Evolutionary conservation across 2,888 invertebrate genomes (phyloP).

Genomic region (Carcina quercana): DNA sequence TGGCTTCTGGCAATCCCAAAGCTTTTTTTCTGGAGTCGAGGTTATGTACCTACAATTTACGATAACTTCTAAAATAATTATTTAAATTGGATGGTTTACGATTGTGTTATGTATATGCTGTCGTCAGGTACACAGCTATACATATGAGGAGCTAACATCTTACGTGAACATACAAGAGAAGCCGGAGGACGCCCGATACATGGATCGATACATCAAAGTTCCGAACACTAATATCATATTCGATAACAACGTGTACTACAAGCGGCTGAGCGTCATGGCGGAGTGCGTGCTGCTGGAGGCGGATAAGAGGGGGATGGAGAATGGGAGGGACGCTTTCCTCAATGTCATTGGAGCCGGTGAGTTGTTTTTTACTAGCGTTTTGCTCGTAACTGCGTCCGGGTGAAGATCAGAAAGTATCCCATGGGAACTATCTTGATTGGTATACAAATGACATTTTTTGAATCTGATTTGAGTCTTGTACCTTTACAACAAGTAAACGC

Average conservation of each 20-base stretch:
- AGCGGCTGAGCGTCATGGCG: constrained; percentile 70
- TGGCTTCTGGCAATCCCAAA: too few species aligned
- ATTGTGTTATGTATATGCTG: too few species aligned
- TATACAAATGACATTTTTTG: too few species aligned
- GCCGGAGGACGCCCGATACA: constrained; percentile 33
- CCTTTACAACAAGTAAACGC: too few species aligned
- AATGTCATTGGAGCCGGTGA: constrained; percentile 79
- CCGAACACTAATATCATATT: constrained; percentile 29
- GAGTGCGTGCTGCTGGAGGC: constrained; percentile 78
- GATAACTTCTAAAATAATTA: too few species aligned
- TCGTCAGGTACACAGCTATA: constrained; percentile 47
- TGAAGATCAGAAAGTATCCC: too few species aligned
- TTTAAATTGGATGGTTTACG: too few species aligned
- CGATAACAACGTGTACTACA: constrained; percentile 61
- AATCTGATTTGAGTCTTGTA: too few species aligned
- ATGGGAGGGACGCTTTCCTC: constrained; percentile 70
- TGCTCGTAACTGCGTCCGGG: too few species aligned
- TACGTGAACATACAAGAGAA: constrained; percentile 37
- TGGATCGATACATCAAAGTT: constrained; percentile 40
- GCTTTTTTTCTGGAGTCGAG: too few species aligned
- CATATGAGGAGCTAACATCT: constrained; percentile 40
- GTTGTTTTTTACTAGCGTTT: constrained; percentile 19
- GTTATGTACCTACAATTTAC: too few species aligned
- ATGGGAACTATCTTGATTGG: too few species aligned
- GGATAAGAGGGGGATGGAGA: constrained; percentile 66